Evolutionary conservation across 2,113 vertebrate genomes (phyloP).

Genomic region (Ondatra zibethicus): DNA sequence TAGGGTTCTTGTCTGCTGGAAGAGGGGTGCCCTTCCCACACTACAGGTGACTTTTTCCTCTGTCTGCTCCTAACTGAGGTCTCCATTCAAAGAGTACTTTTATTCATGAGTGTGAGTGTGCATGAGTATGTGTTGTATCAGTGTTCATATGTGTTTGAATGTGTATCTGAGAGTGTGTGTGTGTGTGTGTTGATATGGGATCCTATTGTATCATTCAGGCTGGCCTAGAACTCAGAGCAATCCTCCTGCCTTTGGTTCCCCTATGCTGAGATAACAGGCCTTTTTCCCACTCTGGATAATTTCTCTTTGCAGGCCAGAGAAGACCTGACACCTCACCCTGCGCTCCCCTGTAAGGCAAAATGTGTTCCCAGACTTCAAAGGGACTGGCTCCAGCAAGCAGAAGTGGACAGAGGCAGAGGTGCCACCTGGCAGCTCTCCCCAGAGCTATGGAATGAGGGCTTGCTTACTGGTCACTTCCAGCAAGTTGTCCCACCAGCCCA

Average conservation of each 20-base stretch:
- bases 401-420: not conserved
- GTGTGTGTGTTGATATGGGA: not conserved
- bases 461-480: too few species aligned
- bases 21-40: not conserved
- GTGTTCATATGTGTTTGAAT: not conserved
- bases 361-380: not conserved
- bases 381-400: not conserved
- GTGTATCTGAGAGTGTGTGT: not conserved
- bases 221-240: not conserved
- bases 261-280: not conserved
- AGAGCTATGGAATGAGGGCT: not conserved
- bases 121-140: not conserved
- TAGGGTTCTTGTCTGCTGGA: not conserved
- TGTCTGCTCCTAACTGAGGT: not conserved
- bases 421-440: not conserved
- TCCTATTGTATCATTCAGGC: not conserved
- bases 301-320: conserved; percentile 57
- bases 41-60: not conserved
- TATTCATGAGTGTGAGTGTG: not conserved
- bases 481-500: not conserved
- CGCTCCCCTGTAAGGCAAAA: not conserved
- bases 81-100: not conserved
- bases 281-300: not conserved
- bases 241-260: not conserved
- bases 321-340: not conserved